These are phyloP conservation scores for Montipora capitata DNA, from an alignment of 92 coral and sea anemone species.

Conservation along the genomic window DNA sequence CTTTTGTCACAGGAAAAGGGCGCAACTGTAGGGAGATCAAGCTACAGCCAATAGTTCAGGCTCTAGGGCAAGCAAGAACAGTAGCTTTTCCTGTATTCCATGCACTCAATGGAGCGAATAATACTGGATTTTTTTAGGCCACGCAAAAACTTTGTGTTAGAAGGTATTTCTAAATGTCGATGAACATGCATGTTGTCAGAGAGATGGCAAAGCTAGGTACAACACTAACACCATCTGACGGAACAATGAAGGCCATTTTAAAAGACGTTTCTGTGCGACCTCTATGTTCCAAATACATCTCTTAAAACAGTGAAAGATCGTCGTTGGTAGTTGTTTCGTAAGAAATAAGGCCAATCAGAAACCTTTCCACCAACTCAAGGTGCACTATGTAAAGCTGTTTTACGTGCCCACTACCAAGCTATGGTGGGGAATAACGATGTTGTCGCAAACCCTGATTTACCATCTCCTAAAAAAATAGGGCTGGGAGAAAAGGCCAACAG, in stretches of 20 bases:
- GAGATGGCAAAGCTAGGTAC: no score
- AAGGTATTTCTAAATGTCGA: constrained; percentile 40
- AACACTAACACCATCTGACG: no score
- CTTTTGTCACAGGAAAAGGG: constrained; percentile 55
- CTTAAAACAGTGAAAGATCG: constrained; percentile 46
- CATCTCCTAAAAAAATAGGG: constrained; percentile 64
- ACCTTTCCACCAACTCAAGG: constrained; percentile 28
- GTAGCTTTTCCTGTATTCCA: constrained; percentile 80
- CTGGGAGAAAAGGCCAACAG: constrained; percentile 40
- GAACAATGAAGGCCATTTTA: constrained; percentile 37
- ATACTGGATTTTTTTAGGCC: constrained; percentile 64
- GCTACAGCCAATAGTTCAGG: constrained; percentile 56
- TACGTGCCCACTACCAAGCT: constrained; percentile 11
- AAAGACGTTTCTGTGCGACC: constrained; percentile 66
- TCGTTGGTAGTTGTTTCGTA: constrained; percentile 3
- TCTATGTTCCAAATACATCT: constrained; percentile 56
- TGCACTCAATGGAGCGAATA: constrained; percentile 68
- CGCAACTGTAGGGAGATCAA: constrained; percentile 52
- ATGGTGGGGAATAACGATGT: constrained; percentile 25
- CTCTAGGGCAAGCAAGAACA: constrained; percentile 50
- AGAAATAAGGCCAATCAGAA: constrained; percentile 50
- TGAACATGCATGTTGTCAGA: constrained; percentile 28
- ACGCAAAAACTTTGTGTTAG: constrained; percentile 51
- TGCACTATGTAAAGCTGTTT: constrained; percentile 19
- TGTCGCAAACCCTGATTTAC: constrained; percentile 59